phyloP scores from a whole-genome alignment of 2,113 vertebrate species.

The Camelus bactrianus region DNA sequence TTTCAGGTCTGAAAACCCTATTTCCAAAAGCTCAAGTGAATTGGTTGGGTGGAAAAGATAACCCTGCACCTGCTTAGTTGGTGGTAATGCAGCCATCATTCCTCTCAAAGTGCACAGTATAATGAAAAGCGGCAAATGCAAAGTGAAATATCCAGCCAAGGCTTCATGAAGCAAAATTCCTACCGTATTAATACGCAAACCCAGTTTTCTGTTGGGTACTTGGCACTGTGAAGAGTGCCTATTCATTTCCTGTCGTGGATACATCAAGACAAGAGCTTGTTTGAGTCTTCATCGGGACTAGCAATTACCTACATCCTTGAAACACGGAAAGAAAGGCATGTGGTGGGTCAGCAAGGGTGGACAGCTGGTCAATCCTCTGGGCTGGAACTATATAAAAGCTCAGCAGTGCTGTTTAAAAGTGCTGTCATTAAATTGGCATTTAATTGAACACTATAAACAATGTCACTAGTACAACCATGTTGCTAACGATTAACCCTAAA shows the following conservation, averaged over 20 bases:
- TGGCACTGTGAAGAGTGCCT: background rate
- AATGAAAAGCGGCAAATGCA: slow-evolving; percentile 25
- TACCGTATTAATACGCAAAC: background rate
- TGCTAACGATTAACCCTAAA: slow-evolving; percentile 76
- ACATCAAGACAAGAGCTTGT: slow-evolving; percentile 26
- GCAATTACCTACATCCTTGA: slow-evolving; percentile 78
- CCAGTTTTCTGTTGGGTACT: slow-evolving; percentile 26
- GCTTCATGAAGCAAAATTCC: slow-evolving; percentile 38
- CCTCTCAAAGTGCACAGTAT: background rate
- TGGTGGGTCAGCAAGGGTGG: slow-evolving; percentile 49
- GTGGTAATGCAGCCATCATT: background rate
- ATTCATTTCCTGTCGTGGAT: slow-evolving; percentile 53
- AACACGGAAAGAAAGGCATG: slow-evolving; percentile 46
- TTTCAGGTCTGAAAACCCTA: slow-evolving; percentile 22
- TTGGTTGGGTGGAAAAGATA: slow-evolving; percentile 63
- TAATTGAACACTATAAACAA: slow-evolving; percentile 75
- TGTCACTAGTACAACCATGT: slow-evolving; percentile 69
- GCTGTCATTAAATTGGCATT: slow-evolving; percentile 75
- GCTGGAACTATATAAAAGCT: slow-evolving; percentile 64
- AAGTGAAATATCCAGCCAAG: slow-evolving; percentile 22
- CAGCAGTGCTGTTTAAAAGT: slow-evolving; percentile 58
- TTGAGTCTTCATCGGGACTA: slow-evolving; percentile 44
- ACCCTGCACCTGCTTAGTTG: background rate
- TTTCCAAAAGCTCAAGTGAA: slow-evolving; percentile 54
- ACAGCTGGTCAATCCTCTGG: slow-evolving; percentile 73